Evolutionary conservation across 1,140 invertebrate species (phyloP), one percentile per base, ranked within the genome.

Genomic region (Penaeus indicus): DNA sequence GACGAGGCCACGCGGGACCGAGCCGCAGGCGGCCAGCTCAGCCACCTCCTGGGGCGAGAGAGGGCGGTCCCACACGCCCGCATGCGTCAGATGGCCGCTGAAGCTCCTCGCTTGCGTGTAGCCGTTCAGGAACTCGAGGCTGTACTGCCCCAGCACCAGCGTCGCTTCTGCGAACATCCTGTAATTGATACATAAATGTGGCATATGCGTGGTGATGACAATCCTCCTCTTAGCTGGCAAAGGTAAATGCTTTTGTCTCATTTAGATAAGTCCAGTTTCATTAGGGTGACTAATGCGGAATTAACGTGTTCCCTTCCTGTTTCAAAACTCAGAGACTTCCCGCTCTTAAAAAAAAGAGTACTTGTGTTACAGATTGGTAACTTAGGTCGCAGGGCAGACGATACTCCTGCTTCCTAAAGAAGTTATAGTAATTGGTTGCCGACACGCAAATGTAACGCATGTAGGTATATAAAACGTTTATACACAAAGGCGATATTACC

Each of bases 121-220:
- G 21, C 27, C 61, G 22, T 32, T 42, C 27, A 88, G 61, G 67
- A 64, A 88, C 42, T 88, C 69, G 54, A 88, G 21, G 60, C 86
- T 88, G 69, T 88, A 88, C 86, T 88, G 86, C 21, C 86, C 86
- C 18, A 88, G 21, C 13, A 88, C 86, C 69, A 88, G 80, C 16
- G 86, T 88, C 8, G 86, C 86, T 38, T 83, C 86, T 10, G n/a
- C 60, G 16, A 88, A 88, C 80, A 62, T 82, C 81, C 86, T 88
- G 80, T 16, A 18, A 42, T 19, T 42, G 8, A 22, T 64, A 10
- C 54, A 22, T 13, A 11, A n/a, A 10, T 22, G 11, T 69, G 22
- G 42, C 22, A n/a, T 32, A 16, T 19, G 21, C n/a, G n/a, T 54
- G 60, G 8, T 38, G 7, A 22, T 25, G n/a, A 7, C 80, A 60